Conservation (phyloP, 2,797 vertebrate species). For the Pangasius mekongensis region DNA sequence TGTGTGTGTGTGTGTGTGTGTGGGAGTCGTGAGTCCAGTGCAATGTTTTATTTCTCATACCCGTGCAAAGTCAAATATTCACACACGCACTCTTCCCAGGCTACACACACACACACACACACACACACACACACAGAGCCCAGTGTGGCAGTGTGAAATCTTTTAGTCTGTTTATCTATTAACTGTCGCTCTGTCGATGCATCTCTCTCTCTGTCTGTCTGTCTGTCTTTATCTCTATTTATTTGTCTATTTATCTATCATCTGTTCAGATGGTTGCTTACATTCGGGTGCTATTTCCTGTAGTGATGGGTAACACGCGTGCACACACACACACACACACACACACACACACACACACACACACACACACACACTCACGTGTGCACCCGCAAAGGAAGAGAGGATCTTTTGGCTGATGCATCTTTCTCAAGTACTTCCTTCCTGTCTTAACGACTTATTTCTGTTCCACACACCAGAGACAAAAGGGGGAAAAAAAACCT, state of each 20-base stretch:
- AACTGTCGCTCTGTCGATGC: too few species aligned
- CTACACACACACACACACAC: slow-evolving; percentile 10
- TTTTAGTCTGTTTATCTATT: neutral
- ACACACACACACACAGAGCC: neutral
- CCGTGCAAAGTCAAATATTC: neutral
- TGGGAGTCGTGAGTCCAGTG: neutral
- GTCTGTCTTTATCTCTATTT: neutral
- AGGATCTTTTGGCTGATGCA: slow-evolving; percentile 46
- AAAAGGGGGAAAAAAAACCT: slow-evolving; percentile 33
- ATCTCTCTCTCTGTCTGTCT: neutral
- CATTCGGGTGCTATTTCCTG: neutral
- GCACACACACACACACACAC: neutral
- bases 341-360: neutral
- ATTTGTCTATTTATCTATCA: too few species aligned
- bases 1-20: neutral
- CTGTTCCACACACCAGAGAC: slow-evolving; percentile 22
- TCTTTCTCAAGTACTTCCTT: slow-evolving; percentile 75
- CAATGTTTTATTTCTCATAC: neutral
- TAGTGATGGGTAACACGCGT: neutral
- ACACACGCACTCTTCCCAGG: neutral
- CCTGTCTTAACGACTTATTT: slow-evolving; percentile 66
- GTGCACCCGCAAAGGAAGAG: slow-evolving; percentile 62
- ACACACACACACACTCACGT: slow-evolving; percentile 40
- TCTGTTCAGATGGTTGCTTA: too few species aligned
- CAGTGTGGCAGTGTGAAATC: neutral